Base-by-base conservation (phyloP, 2,113 vertebrate species). In the Oxyura jamaicensis region DNA sequence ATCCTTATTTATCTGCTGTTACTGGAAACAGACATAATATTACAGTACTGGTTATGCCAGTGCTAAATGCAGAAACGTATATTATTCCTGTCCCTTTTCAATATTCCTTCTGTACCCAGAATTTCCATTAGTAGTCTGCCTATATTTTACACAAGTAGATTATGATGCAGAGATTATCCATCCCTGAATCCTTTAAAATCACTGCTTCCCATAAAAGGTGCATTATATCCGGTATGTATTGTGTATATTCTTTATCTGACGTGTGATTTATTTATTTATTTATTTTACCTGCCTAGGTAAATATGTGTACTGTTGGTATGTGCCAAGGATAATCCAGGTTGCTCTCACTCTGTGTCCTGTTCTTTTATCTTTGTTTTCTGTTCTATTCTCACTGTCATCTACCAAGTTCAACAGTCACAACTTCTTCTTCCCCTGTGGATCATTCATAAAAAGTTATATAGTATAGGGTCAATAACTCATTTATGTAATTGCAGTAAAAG, bases 361-460 rank as follows among this genome's bases (percentile, higher is more conserved):
- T 63, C 33, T 77, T 12, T 35, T 21, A 28, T 53, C 1, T 0
- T 19, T 60, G 13, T 77, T 69, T 29, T 5, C 19, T 19, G 0
- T 44, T 11, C 13, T 62, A 44, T 4, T 13, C 62, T 63, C 58
- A 19, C 58, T 62, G 52, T 42, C 36, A 21, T 10, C n/a, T 85
- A n/a, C 36, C 36, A 59, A 80, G 20, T 15, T 62, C 53, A 59
- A 23, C 39, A 44, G 14, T 7, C 17, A 16, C 3, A n/a, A 3
- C 25, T 88, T 71, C 21, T 39, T 41, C 10, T 41, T 59, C 86
- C 72, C 22, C 39, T 66, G 20, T 39, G 36, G 11, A 58, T 71
- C 20, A 33, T 20, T 59, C 22, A 63, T 50, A 65, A 46, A 29
- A 36, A 33, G 3, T 29, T 87, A 22, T 17, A 14, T 6, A 59